These are phyloP conservation scores for Phoxinus phoxinus DNA, from an alignment of 2,113 vertebrate species.

Conservation along the genomic window DNA sequence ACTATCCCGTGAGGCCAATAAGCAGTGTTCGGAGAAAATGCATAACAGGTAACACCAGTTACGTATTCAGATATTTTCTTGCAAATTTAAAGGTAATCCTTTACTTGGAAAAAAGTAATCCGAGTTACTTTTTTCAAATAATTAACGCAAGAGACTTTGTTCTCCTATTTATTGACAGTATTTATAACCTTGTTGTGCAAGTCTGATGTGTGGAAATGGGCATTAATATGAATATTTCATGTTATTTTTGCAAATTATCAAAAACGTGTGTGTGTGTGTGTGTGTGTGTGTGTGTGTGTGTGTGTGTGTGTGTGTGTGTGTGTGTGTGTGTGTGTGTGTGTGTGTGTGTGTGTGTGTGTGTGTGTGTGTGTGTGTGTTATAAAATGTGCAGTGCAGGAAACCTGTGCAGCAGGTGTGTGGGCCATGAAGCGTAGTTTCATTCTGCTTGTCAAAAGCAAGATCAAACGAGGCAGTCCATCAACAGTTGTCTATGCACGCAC, in stretches of 20 bases:
- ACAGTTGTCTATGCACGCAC: conserved; percentile 60
- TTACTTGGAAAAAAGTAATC: no score
- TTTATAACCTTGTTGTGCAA: not conserved
- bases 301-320: not conserved
- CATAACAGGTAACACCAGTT: no score
- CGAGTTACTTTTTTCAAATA: no score
- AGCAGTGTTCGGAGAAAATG: no score
- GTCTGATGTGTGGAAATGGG: not conserved
- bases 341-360: conserved; percentile 7
- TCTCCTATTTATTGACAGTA: not conserved
- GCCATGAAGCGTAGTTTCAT: conserved; percentile 59
- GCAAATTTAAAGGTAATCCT: no score
- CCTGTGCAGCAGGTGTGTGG: conserved; percentile 69
- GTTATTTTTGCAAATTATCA: not conserved
- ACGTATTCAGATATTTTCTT: no score
- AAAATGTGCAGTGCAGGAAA: conserved; percentile 55
- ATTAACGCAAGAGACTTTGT: no score
- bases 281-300: no score
- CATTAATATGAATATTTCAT: not conserved
- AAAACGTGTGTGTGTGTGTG: conserved; percentile 5
- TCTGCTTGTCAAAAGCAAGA: conserved; percentile 62
- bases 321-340: not conserved
- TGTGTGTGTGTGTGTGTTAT: conserved; percentile 38
- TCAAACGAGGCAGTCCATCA: conserved; percentile 68
- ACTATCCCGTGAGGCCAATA: not conserved